A percentile compares a stretch with the other conserved stretches of the same genome.
Evolutionary conservation across 2,888 invertebrate genomes (phyloP).

Genomic region (Dasypogon diadema): DNA sequence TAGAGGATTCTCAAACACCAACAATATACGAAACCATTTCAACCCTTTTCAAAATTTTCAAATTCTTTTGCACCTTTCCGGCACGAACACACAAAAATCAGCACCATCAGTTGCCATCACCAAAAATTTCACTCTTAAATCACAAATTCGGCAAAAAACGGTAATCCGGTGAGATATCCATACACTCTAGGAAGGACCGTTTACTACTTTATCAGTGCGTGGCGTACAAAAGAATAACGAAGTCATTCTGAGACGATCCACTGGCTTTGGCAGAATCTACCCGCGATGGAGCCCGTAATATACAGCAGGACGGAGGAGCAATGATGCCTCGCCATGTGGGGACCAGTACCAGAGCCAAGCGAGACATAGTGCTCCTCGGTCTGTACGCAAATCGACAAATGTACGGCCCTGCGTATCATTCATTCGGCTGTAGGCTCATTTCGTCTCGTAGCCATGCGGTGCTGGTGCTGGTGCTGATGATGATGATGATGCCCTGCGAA

Average conservation of each 20-base stretch:
- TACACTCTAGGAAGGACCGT: not conserved
- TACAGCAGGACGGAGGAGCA: not conserved
- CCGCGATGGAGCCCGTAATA: too few species aligned
- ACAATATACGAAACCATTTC: not conserved
- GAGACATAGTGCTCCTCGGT: too few species aligned
- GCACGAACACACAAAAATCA: not conserved
- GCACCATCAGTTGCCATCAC: too few species aligned
- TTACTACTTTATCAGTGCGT: constrained; percentile 2
- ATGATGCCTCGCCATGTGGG: not conserved
- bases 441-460: too few species aligned
- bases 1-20: not conserved
- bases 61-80: not conserved
- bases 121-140: too few species aligned
- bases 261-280: constrained; percentile 12
- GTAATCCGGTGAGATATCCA: not conserved
- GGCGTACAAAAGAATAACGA: not conserved
- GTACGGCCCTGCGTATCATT: not conserved
- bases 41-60: not conserved
- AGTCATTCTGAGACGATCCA: not conserved
- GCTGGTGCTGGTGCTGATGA: too few species aligned
- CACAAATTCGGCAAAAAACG: too few species aligned
- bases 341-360: not conserved
- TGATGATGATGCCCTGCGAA: too few species aligned
- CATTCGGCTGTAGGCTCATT: not conserved
- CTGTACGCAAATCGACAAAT: not conserved